Base-by-base conservation (phyloP, 2,888 invertebrate genomes). In the Xanthia icteritia region DNA sequence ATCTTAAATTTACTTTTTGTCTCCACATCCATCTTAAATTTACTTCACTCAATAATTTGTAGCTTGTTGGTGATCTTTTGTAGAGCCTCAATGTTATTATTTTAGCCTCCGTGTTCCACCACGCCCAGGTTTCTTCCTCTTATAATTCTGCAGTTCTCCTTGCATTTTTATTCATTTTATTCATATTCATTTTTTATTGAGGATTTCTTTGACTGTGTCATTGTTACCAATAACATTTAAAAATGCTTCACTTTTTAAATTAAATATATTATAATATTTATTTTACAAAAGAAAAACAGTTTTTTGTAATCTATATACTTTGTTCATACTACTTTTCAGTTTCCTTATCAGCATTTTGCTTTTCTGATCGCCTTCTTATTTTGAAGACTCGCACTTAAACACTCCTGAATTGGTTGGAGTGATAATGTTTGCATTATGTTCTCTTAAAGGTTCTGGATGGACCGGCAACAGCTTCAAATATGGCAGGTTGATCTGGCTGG, bases 61-160 rank as follows among this genome's bases (percentile, higher is more conserved):
- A 75, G 31, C 61, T 31, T 31, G 74, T 54, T 51, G 75, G 75
- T 56, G 71, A 70, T 15, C 36, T 70, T 42, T 70, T 75, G 13
- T 70, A 75, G n/a, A 76, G 45, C 45, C 56, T 71, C 36, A 64
- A 58, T n/a, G 75, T 56, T 64, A 39, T 72, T 68, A 72, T 71
- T 36, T 72, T 72, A 20, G 71, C 42, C 2, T 73, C 64, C 64
- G 31, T 39, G n/a, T 51, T 65, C 73, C 76, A 76, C 17, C 56
- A 3, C 73, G 56, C 1, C 72, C 75, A 45, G 45, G 45, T 27
- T 56, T 76, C 54, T 76, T 76, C 45, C 45, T 72, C 9, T 48
- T 72, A 73, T 64, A 65, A 65, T 76, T 72, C n/a, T 73, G 61
- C 42, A 75, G 54, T 64, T 75, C 63, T 45, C 72, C 75, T 75